Evolutionary conservation across 1,140 invertebrate genomes (phyloP).

Genomic region (Drosophila albomicans): DNA sequence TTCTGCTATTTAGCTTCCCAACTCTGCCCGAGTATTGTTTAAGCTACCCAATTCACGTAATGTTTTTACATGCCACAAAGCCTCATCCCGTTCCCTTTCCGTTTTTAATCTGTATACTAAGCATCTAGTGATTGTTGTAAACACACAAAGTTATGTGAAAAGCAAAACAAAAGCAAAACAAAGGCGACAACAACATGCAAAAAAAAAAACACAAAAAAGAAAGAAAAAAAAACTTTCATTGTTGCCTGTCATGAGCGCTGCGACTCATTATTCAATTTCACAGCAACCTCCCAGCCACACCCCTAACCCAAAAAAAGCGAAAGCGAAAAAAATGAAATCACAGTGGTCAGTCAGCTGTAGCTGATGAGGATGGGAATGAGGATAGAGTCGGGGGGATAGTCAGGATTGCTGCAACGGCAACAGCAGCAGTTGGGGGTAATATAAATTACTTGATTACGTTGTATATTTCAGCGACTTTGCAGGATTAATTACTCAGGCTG

Average conservation of each 20-base stretch:
- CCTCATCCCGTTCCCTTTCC: slow-evolving; percentile 6
- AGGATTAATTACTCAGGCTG: slow-evolving; percentile 73
- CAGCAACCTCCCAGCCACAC: slow-evolving; percentile 48
- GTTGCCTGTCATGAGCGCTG: slow-evolving; percentile 63
- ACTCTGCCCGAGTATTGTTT: slow-evolving; percentile 4
- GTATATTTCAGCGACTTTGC: slow-evolving; percentile 64
- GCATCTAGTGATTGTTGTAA: slow-evolving; percentile 38
- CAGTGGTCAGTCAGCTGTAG: slow-evolving; percentile 60
- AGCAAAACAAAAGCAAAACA: slow-evolving; percentile 38
- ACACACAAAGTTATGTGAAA: slow-evolving; percentile 44
- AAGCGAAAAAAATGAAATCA: slow-evolving; percentile 56
- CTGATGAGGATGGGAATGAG: neutral
- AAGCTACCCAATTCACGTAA: neutral
- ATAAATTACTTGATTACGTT: slow-evolving; percentile 80
- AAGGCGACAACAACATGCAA: slow-evolving; percentile 63
- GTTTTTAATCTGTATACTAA: slow-evolving; percentile 45
- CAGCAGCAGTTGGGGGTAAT: slow-evolving; percentile 39
- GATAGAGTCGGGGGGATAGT: neutral
- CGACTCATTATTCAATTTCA: slow-evolving; percentile 82
- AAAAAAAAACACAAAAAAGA: slow-evolving; percentile 34
- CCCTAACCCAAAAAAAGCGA: slow-evolving; percentile 6
- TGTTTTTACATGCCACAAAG: slow-evolving; percentile 31
- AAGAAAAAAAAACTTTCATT: slow-evolving; percentile 63
- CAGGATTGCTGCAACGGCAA: neutral
- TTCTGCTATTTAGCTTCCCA: neutral